Evolutionary conservation across 2,113 vertebrate genomes (phyloP).

Genomic region (human (Homo sapiens)): GRCh38 chr9:136144501-136145000

Average conservation of each 20-base stretch:
- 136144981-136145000: background rate
- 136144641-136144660: background rate
- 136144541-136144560: background rate
- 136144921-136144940: background rate
- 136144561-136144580: background rate
- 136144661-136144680: background rate
- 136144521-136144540: background rate
- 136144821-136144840: background rate
- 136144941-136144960: background rate
- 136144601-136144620: background rate
- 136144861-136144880: too few species aligned
- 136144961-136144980: background rate
- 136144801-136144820: background rate
- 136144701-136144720: background rate
- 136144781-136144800: too few species aligned
- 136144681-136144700: background rate
- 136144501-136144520: background rate
- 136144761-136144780: background rate
- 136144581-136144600: background rate
- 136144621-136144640: background rate
- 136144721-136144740: background rate
- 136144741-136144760: too few species aligned
- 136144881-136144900: background rate
- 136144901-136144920: background rate
- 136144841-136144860: rapidly evolving